These are phyloP conservation scores for Hyles euphorbiae DNA, from an alignment of 1,140 invertebrate genomes.

Conservation along the genomic window DNA sequence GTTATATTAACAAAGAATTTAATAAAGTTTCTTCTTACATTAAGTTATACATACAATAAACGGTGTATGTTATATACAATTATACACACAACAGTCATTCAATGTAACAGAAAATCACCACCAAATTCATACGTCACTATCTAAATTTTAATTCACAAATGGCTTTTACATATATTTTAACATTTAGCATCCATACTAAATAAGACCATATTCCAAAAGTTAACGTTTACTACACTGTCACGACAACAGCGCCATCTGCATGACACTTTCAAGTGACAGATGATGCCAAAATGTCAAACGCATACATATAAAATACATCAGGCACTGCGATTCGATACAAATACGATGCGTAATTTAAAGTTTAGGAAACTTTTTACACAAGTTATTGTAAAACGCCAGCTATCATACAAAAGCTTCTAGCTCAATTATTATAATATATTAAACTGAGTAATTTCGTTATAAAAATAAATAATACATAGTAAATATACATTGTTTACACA, in stretches of 20 bases:
- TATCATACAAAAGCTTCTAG: no score
- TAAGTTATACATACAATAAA: slow-evolving; percentile 39
- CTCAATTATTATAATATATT: no score
- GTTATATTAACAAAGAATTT: slow-evolving; percentile 65
- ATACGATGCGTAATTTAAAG: not conserved
- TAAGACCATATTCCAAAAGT: not conserved
- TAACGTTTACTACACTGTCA: not conserved
- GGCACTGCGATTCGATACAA: slow-evolving; percentile 4
- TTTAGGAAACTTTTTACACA: no score
- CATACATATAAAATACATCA: not conserved
- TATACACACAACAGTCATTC: slow-evolving; percentile 36
- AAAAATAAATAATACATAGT: no score
- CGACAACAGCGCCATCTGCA: no score
- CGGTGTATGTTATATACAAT: slow-evolving; percentile 43
- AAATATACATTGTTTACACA: no score
- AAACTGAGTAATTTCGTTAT: no score
- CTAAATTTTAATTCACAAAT: not conserved
- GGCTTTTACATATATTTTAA: not conserved
- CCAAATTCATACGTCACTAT: not conserved
- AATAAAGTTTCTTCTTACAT: slow-evolving; percentile 57
- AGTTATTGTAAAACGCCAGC: no score
- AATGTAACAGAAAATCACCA: not conserved
- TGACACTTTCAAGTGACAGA: no score
- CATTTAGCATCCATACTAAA: not conserved
- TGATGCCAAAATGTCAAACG: no score